Evolutionary conservation across 2,113 vertebrate species (phyloP).

Genomic region (Callocephalon fimbriatum): DNA sequence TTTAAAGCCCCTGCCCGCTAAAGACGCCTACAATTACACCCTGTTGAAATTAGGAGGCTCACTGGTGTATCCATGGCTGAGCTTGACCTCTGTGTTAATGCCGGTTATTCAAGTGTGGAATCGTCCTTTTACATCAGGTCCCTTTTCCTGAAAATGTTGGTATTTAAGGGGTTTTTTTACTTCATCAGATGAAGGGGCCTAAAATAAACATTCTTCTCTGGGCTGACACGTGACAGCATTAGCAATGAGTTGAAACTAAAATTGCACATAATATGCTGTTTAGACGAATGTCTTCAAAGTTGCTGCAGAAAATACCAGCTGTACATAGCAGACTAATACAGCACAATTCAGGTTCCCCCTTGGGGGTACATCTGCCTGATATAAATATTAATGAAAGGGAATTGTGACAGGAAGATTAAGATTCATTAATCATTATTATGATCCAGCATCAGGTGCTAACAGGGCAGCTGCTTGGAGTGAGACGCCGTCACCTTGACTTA

Average conservation of each 20-base stretch:
- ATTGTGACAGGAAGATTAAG: conserved; percentile 36
- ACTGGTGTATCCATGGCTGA: background rate
- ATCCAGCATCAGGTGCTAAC: conserved; percentile 33
- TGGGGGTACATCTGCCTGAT: conserved; percentile 59
- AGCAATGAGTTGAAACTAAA: conserved; percentile 8
- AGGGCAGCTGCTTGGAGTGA: background rate
- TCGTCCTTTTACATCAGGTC: background rate
- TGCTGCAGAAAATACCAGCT: conserved; percentile 49
- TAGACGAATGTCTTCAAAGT: conserved; percentile 21
- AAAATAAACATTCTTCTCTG: conserved; percentile 20
- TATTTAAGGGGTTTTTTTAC: background rate
- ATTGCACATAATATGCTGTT: background rate
- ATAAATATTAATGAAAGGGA: conserved; percentile 60
- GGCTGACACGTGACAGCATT: background rate
- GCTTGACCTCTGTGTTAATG: background rate
- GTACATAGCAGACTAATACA: conserved; percentile 18
- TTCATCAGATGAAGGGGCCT: background rate
- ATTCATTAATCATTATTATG: conserved; percentile 62
- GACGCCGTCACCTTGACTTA: background rate
- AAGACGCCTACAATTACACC: conserved; percentile 13
- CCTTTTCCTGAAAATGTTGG: background rate
- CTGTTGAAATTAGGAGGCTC: background rate
- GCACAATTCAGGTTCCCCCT: conserved; percentile 6
- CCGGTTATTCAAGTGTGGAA: background rate
- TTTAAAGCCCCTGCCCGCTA: background rate